Evolutionary conservation across 30 jellyfish, hydroid and myxozoan species (phyloP), one percentile per base, ranked within the genome.

Genomic region (Clytia hemisphaerica): DNA sequence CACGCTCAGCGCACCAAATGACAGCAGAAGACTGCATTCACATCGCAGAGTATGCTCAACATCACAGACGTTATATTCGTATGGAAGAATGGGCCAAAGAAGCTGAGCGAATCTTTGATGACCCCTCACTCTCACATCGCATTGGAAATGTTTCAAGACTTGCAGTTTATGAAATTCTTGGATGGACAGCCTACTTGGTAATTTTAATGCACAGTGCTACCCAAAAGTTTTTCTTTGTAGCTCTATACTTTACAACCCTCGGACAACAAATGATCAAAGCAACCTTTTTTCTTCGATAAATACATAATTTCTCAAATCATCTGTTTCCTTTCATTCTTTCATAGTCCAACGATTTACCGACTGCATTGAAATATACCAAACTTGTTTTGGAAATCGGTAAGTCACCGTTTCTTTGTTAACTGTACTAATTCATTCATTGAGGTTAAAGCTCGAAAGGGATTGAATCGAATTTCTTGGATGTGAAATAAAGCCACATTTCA

Each of bases 1-100:
- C 46, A 49, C 74, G 61, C 27, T 61, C 97, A 2, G 66, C 86
- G 10, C 97, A 87, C 55, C 57, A 72, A 31, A 21, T 87, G 18
- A 79, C 94, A 4, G 97, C 97, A 1, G 89, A 82, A 19, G 94
- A 87, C 42, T 87, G 97, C 61, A 45, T 59, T 28, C 94, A 87
- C 37, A 88, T 87, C 18, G 97, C 93, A 29, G 48, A 50, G 18
- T 63, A 73, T 22, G 94, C 97, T 7, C 88, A 68, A 71, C 57
- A 67, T 24, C 44, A 69, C 18, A 83, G 76, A 19, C 80, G 82
- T 63, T 79, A 64, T 45, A 83, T 66, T 5, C 77, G 76, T 14
- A 87, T 80, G 94, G 25, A 54, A 54, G 92, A 78, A 26, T 87
- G 97, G 97, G 55, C 68, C n/a, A 59, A 72, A 48, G 88, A 87